Evolutionary conservation across 2,113 vertebrate genomes (phyloP).

Genomic region (Pogonocichla stellata): DNA sequence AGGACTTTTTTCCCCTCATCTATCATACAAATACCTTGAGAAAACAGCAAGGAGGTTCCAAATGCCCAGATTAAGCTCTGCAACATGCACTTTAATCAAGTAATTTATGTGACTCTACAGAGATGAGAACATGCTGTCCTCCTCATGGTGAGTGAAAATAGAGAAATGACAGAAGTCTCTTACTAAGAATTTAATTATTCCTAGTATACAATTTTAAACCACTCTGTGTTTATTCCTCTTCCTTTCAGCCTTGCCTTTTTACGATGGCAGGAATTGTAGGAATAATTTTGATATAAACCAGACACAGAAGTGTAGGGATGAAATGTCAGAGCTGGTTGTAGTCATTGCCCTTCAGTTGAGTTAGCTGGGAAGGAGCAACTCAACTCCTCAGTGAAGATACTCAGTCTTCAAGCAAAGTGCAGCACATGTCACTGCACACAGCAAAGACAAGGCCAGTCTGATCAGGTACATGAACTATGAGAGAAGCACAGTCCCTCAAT

Average conservation of each 20-base stretch:
- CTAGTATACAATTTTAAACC: constrained; percentile 2
- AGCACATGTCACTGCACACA: not conserved
- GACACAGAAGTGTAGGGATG: not conserved
- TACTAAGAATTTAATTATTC: constrained; percentile 7
- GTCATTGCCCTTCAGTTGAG: not conserved
- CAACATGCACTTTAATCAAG: constrained; percentile 24
- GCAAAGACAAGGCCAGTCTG: not conserved
- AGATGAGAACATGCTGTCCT: constrained; percentile 41
- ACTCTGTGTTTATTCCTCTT: not conserved
- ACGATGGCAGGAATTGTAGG: not conserved
- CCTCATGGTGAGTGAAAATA: constrained; percentile 9
- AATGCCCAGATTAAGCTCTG: constrained; percentile 26
- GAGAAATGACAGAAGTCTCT: constrained; percentile 28
- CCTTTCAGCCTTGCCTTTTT: constrained; percentile 19
- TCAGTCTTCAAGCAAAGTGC: not conserved
- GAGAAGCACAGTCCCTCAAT: not conserved
- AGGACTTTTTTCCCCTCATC: not conserved
- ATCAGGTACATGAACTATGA: not conserved
- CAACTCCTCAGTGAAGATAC: not conserved
- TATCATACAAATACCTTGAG: constrained; percentile 23
- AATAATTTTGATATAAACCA: constrained; percentile 21
- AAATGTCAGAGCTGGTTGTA: not conserved
- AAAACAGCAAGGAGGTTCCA: constrained; percentile 42
- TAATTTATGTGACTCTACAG: constrained; percentile 2
- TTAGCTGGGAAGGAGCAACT: not conserved